Evolutionary conservation across 2,113 vertebrate genomes (phyloP), one percentile per base, ranked within the genome.

Genomic region (Psettodes erumei): DNA sequence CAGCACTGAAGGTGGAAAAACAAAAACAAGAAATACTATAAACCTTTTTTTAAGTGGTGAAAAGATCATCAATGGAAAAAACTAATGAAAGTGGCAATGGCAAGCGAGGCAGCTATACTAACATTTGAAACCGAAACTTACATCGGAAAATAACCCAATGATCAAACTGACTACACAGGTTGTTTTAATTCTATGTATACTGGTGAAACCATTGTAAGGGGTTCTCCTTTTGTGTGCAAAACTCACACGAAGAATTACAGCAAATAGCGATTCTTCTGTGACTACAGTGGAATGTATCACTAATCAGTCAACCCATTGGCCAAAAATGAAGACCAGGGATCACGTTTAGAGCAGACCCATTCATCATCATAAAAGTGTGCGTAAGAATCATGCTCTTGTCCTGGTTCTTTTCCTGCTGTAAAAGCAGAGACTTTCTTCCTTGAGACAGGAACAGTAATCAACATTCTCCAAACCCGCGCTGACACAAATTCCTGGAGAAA

Each of bases 1-100:
- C 98, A 13, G 97, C 96, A 77, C 98, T 99, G 90, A 50, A 82
- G 23, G 23, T 58, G 6, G n/a, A n/a, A 63, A 62, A 37, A 73
- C 10, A 23, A 23, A 48, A 35, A 63, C 18, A 19, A 60, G 2
- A 13, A 42, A 30, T 28, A 40, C 10, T 5, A 30, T 33, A 12
- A 19, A 23, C 11, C 32, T 55, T 1, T 66, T 13, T 19, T 23
- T 15, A 32, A 18, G 54, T 19, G 8, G 7, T 8, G 53, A n/a
- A 4, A 47, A 48, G 18, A 40, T 9, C 7, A 42, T 38, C 2
- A 18, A 40, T 7, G 25, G 2, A 42, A 65, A 56, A 45, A n/a
- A 35, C 1, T n/a, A 12, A 23, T 37, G 0, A 42, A 51, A 58
- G 33, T 43, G 16, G 23, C 13, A 48, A 21, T 45, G 7, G 5